Conservation (phyloP, 1,140 invertebrate species). For the Agrypnia vestita region DNA sequence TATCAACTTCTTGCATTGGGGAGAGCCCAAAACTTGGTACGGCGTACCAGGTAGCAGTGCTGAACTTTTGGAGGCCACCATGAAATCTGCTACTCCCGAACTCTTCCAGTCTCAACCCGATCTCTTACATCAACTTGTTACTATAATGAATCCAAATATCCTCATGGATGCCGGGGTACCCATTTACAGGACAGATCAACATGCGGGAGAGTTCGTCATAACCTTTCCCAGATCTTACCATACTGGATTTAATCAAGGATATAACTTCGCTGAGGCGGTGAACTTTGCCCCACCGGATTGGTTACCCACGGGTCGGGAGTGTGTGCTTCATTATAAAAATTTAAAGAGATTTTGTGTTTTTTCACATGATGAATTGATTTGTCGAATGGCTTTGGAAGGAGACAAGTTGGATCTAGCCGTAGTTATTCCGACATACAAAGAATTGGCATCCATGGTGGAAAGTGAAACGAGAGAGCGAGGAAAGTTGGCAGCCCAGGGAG, state of each 20-base stretch:
- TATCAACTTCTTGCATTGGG: slow-evolving; percentile 99
- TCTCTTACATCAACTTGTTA: slow-evolving; percentile 97
- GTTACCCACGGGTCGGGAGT: slow-evolving; percentile 94
- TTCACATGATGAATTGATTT: slow-evolving; percentile 98
- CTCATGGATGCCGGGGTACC: slow-evolving; percentile 88
- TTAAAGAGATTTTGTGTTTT: slow-evolving; percentile 97
- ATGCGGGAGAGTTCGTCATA: slow-evolving; percentile 99
- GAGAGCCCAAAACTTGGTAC: slow-evolving; percentile 93
- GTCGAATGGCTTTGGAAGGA: slow-evolving; percentile 97
- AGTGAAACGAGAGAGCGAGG: slow-evolving; percentile 84
- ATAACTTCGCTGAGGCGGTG: slow-evolving; percentile 99
- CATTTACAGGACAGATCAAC: slow-evolving; percentile 90
- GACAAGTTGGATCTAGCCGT: slow-evolving; percentile 90
- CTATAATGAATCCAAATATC: slow-evolving; percentile 98
- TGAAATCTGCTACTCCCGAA: slow-evolving; percentile 97
- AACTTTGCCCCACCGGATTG: slow-evolving; percentile 99
- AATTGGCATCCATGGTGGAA: slow-evolving; percentile 89
- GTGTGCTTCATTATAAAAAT: slow-evolving; percentile 95
- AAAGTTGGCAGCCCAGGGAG: slow-evolving; percentile 84
- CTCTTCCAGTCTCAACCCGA: slow-evolving; percentile 96
- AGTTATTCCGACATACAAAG: slow-evolving; percentile 88
- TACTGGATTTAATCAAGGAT: slow-evolving; percentile 99
- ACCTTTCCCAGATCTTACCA: slow-evolving; percentile 99
- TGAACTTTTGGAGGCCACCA: slow-evolving; percentile 94
- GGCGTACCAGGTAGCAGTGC: slow-evolving; percentile 95